Conservation (phyloP, 2,888 invertebrate species). For the Amphipyra berbera region DNA sequence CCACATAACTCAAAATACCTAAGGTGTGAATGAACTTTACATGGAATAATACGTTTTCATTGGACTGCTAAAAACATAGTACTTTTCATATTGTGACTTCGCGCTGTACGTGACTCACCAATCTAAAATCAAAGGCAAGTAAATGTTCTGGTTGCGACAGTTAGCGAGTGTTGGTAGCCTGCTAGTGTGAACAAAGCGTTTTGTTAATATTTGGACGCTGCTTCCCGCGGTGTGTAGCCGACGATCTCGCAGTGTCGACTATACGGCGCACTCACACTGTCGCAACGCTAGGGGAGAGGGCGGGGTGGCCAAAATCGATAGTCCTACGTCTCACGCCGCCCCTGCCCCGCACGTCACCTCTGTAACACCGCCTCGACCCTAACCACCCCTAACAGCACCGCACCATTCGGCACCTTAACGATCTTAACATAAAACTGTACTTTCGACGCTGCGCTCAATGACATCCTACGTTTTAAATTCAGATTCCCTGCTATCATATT, state of each 20-base stretch:
- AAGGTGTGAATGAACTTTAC: background rate
- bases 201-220: constrained; percentile 79
- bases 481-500: constrained; percentile 64
- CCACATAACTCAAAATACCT: background rate
- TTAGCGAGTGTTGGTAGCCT: constrained; percentile 63
- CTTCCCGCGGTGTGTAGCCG: constrained; percentile 70
- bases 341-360: constrained; percentile 76
- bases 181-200: constrained; percentile 75
- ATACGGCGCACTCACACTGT: constrained; percentile 86
- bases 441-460: constrained; percentile 64
- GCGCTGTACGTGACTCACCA: constrained; percentile 33
- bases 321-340: constrained; percentile 83
- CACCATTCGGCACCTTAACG: constrained; percentile 84
- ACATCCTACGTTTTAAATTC: constrained; percentile 58
- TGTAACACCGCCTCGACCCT: constrained; percentile 80
- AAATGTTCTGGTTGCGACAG: constrained; percentile 61
- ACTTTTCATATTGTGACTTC: constrained; percentile 9
- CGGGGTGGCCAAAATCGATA: constrained; percentile 89
- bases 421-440: constrained; percentile 79
- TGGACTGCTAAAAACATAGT: constrained; percentile 1
- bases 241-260: constrained; percentile 78
- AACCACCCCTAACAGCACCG: constrained; percentile 86
- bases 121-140: constrained; percentile 43
- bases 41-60: background rate
- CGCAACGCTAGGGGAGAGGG: constrained; percentile 85